Base-by-base conservation (phyloP, 2,797 vertebrate genomes). In the Jordanella pulchra region DNA sequence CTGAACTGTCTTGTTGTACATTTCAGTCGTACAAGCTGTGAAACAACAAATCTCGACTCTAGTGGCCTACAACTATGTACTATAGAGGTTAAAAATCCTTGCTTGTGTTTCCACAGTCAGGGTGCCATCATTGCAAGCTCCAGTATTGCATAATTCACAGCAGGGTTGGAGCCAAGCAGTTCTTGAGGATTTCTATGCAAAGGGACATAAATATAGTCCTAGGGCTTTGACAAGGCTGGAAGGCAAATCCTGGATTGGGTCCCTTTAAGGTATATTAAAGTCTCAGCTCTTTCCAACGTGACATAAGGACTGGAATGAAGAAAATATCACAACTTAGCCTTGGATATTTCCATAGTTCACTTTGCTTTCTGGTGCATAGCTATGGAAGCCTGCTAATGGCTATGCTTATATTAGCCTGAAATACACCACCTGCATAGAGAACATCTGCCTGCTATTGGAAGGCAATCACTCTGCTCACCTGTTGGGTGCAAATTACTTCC, bases 71-170 rank as follows among this genome's bases (percentile, higher is more conserved):
- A 4, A 69, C 75, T 70, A 75, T 65, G 23, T 30, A 65, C 70
- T 39, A 25, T 65, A 10, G 71, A 82, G 83, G 71, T 80, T 75
- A 68, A 67, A 78, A 35, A 56, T 84, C 77, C 77, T 77, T 86
- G 83, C 87, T 85, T 86, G 82, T 78, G 74, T 83, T 79, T 68
- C 77, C 79, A 48, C 75, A 69, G 77, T 69, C 75, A 32, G 64
- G 27, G 67, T 11, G 55, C 58, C 73, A 85, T 83, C 55, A 84
- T 56, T 81, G 77, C 86, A 78, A 85, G 84, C 84, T 77, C 77
- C 53, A 17, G 78, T 81, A 83, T 86, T 91, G 86, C 86, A 89
- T 91, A 89, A 91, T 92, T 87, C 83, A 84, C 77, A 80, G 69
- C 74, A 55, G 72, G 77, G 78, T 73, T 54, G 71, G 63, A 77